Percentiles rank a stretch among this genome's conserved stretches.
phyloP scores from a whole-genome alignment of 2,113 vertebrate genomes.

The Hyaena hyaena region DNA sequence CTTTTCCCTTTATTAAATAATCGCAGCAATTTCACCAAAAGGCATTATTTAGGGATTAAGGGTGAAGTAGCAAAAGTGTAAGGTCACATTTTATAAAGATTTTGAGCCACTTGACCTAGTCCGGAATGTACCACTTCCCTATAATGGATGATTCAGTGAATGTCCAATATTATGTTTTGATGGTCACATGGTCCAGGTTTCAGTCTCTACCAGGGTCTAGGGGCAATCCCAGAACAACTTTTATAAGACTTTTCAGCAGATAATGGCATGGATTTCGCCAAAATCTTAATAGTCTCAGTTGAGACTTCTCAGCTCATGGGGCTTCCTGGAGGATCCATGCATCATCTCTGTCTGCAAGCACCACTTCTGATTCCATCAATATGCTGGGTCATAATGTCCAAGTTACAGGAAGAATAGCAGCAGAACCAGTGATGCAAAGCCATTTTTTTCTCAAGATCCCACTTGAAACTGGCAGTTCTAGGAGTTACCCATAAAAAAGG shows the following conservation, averaged over 20 bases:
- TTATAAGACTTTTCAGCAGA: not conserved
- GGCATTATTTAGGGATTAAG: not conserved
- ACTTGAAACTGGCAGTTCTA: not conserved
- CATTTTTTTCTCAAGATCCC: not conserved
- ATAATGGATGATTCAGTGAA: not conserved
- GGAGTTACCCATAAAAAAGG: not conserved
- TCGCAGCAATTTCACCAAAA: not conserved
- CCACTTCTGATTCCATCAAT: not conserved
- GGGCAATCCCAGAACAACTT: not conserved
- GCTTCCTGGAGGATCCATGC: not conserved
- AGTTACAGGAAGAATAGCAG: not conserved
- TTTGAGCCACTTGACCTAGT: not conserved
- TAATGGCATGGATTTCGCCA: not conserved
- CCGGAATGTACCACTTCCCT: not conserved
- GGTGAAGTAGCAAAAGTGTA: not conserved
- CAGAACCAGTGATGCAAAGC: not conserved
- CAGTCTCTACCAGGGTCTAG: not conserved
- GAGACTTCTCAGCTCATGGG: not conserved
- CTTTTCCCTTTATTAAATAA: not conserved
- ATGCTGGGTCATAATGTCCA: not conserved
- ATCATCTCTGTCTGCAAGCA: not conserved
- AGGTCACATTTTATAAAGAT: not conserved
- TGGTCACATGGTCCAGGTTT: not conserved
- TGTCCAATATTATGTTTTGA: not conserved
- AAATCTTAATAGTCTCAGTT: not conserved